Evolutionary conservation across 2,888 invertebrate species (phyloP).

Genomic region (Xestoiulus laeticollis): DNA sequence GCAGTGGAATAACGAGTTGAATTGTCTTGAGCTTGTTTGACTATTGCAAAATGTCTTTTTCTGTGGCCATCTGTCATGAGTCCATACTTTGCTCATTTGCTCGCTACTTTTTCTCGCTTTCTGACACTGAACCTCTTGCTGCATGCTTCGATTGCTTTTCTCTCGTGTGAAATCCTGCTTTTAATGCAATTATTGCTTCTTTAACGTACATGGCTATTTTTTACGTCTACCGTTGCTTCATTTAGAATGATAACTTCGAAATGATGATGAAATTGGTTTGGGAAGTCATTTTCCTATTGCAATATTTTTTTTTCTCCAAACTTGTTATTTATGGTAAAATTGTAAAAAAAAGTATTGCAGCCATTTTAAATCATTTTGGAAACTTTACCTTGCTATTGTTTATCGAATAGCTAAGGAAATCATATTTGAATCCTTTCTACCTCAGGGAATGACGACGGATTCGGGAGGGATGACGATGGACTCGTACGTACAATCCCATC

Average conservation of each 20-base stretch:
- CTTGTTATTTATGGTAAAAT: neutral
- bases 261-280: neutral
- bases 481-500: slow-evolving; percentile 56
- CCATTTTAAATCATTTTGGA: neutral
- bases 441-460: slow-evolving; percentile 52
- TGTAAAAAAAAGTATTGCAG: neutral
- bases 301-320: too few species aligned
- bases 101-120: neutral
- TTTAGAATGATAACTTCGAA: neutral
- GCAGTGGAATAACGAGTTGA: too few species aligned
- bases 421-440: neutral
- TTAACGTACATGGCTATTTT: too few species aligned
- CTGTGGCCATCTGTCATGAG: neutral
- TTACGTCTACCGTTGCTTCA: too few species aligned
- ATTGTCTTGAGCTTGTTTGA: neutral
- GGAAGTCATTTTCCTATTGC: too few species aligned
- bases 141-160: neutral
- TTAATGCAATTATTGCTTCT: neutral
- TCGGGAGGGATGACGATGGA: slow-evolving; percentile 48
- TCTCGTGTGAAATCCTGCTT: neutral
- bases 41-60: neutral
- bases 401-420: neutral
- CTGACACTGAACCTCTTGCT: neutral
- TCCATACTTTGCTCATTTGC: neutral
- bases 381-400: neutral